These are phyloP conservation scores for Saturnia japonica DNA, from an alignment of 2,888 invertebrate species.

Conservation along the genomic window DNA sequence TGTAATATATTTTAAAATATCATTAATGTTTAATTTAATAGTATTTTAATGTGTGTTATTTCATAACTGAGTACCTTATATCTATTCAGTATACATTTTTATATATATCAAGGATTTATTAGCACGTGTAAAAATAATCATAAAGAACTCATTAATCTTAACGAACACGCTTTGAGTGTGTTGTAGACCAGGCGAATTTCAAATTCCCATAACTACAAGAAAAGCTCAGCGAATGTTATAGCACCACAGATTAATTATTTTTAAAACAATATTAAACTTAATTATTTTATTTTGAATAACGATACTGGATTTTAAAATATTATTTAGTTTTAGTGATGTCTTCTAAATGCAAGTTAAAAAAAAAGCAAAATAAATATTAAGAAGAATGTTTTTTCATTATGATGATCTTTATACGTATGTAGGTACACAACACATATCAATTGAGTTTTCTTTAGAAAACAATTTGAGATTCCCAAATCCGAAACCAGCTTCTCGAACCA, in stretches of 20 bases:
- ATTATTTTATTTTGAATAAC: not conserved
- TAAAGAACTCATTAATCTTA: not conserved
- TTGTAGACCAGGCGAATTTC: not conserved
- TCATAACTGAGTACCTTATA: no score
- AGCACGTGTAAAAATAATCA: not conserved
- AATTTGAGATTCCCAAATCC: no score
- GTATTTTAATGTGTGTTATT: not conserved
- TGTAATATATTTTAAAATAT: not conserved
- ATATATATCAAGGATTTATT: no score
- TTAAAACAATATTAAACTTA: not conserved
- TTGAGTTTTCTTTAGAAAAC: no score
- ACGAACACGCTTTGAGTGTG: not conserved
- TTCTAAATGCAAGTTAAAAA: no score
- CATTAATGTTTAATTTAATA: not conserved
- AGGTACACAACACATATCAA: no score
- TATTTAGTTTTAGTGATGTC: no score
- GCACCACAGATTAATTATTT: not conserved
- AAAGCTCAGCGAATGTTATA: not conserved
- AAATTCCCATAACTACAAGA: not conserved
- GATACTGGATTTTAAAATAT: not conserved
- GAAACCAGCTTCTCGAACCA: no score
- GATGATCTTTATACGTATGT: no score
- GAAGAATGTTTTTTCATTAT: no score
- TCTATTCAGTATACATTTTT: no score
- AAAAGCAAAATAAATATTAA: no score